Conservation (phyloP, 2,888 invertebrate species). For the Palloptera scutellata region DNA sequence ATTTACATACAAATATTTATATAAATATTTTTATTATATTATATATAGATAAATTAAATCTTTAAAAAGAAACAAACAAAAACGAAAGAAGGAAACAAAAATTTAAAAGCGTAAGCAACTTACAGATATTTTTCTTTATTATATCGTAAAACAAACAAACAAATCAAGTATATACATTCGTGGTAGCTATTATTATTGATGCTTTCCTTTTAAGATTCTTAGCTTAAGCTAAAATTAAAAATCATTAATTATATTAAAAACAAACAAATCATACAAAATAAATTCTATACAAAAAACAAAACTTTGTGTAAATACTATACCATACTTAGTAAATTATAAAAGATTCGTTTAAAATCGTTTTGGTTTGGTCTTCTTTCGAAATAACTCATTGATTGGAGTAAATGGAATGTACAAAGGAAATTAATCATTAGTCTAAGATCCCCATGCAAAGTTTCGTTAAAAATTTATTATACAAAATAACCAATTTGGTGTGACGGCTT, state of each 20-base stretch:
- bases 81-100: slow-evolving; percentile 28
- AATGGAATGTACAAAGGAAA: too few species aligned
- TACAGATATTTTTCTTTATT: not conserved
- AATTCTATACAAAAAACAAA: slow-evolving; percentile 14
- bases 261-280: slow-evolving; percentile 28
- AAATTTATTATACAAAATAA: too few species aligned
- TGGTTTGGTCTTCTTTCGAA: too few species aligned
- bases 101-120: slow-evolving; percentile 17
- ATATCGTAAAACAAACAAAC: slow-evolving; percentile 10
- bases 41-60: slow-evolving; percentile 9
- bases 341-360: too few species aligned
- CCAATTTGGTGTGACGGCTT: too few species aligned
- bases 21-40: slow-evolving; percentile 10
- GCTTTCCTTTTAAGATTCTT: slow-evolving; percentile 47
- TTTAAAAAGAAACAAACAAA: slow-evolving; percentile 12
- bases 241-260: slow-evolving; percentile 21
- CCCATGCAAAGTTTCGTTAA: too few species aligned
- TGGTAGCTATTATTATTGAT: slow-evolving; percentile 52
- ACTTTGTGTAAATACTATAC: slow-evolving; percentile 16
- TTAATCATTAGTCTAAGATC: too few species aligned
- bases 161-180: slow-evolving; percentile 36
- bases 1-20: slow-evolving; percentile 14
- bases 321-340: too few species aligned
- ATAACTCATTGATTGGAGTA: too few species aligned
- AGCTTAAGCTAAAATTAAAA: slow-evolving; percentile 43